Evolutionary conservation across 2,113 vertebrate species (phyloP), one percentile per base, ranked within the genome.

Genomic region (Tetrax tetrax): DNA sequence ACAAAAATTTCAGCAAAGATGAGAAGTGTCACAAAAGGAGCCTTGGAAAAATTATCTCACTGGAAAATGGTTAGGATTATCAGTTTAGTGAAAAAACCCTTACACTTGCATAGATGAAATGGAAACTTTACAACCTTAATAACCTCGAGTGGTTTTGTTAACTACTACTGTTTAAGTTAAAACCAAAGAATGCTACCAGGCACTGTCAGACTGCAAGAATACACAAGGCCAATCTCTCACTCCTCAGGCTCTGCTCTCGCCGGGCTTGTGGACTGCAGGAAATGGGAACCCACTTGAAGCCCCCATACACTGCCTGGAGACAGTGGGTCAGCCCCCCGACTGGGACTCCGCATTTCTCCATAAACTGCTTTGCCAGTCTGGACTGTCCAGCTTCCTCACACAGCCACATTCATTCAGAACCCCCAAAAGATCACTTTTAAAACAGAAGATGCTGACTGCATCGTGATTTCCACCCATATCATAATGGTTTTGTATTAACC

Each of bases 401-500:
- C 21, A 63, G 72, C 7, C 70, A 21, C 20, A 6, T 38, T 70
- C 41, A 48, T 24, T 65, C 37, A 27, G 31, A 83, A 84, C 24
- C n/a, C 83, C 33, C 17, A 78, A 41, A 48, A 5, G 7, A 27
- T 11, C 3, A 56, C 69, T 74, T 56, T 35, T 41, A 82, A 92
- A 70, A 3, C 18, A 45, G 65, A 66, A 64, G 48, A 29, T 41
- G 69, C 47, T 81, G 74, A n/a, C 48, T 91, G 60, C 33, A 28
- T 7, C 22, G 31, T 28, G 29, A 38, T 20, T 76, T 50, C 60
- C 27, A 48, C 79, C 45, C 56, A 3, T 61, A 90, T 78, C 57
- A 31, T 15, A 92, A 79, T 27, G 72, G 56, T n/a, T 90, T 89
- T 75, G 54, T 72, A 91, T 94, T 98, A 95, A 98, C 99, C 98